A percentile compares a stretch with the other conserved stretches of the same genome.
These are phyloP conservation scores for Corythornis vintsioides DNA, from an alignment of 2,113 vertebrate species.

Conservation along the genomic window DNA sequence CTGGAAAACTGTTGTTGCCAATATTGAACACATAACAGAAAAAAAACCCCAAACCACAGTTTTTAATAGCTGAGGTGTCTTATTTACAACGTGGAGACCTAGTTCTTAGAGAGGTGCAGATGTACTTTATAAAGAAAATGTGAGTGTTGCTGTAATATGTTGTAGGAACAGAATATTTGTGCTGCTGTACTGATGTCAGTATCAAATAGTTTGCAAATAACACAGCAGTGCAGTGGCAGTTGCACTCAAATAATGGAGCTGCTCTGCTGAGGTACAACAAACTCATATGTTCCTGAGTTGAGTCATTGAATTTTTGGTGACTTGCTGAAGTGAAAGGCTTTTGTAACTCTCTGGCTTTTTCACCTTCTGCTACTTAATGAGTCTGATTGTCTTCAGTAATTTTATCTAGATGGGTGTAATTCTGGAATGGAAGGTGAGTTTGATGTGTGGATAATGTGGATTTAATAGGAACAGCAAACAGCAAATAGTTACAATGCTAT, in stretches of 20 bases:
- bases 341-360: not conserved
- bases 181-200: not conserved
- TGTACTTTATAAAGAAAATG: conserved; percentile 4
- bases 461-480: not conserved
- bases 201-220: conserved; percentile 46
- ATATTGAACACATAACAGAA: conserved; percentile 66
- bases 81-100: conserved; percentile 5
- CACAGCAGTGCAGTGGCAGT: not conserved
- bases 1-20: conserved; percentile 67
- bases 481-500: not conserved
- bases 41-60: conserved; percentile 6
- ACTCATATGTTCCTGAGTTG: not conserved
- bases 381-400: not conserved
- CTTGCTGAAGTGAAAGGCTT: not conserved
- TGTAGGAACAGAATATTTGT: conserved; percentile 3
- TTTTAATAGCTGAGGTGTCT: conserved; percentile 57
- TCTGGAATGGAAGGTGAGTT: not conserved
- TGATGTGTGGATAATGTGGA: not conserved
- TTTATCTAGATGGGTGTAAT: not conserved
- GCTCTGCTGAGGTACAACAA: conserved; percentile 1
- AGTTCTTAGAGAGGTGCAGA: conserved; percentile 21
- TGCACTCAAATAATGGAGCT: conserved; percentile 23
- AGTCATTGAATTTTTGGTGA: conserved; percentile 2
- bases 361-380: not conserved
- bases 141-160: not conserved